Conservation (phyloP, 2,888 invertebrate genomes). For the Plagiodera versicolora region DNA sequence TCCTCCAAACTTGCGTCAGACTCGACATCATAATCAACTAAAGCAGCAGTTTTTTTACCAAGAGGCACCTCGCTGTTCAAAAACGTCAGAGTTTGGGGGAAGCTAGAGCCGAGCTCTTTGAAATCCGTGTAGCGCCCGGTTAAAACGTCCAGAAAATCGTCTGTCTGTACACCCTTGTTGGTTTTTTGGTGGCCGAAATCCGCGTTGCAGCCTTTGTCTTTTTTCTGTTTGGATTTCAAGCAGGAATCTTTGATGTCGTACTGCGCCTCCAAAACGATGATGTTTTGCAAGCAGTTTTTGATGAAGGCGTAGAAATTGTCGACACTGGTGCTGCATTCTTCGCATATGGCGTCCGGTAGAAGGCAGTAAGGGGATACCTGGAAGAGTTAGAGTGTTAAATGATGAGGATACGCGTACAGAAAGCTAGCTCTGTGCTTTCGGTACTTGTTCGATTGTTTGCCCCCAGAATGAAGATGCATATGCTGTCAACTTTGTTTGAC, state of each 20-base stretch:
- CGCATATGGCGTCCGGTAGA: slow-evolving; percentile 52
- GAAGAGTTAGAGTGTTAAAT: slow-evolving; percentile 21
- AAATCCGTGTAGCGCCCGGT: slow-evolving; percentile 28
- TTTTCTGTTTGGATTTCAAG: slow-evolving; percentile 50
- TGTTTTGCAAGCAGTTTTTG: slow-evolving; percentile 51
- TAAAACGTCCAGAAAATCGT: slow-evolving; percentile 43
- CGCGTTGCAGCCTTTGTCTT: slow-evolving; percentile 55
- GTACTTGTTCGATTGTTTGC: no score
- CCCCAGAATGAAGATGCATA: no score
- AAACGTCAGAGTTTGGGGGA: slow-evolving; percentile 28
- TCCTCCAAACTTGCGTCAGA: slow-evolving; percentile 42
- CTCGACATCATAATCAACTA: slow-evolving; percentile 49
- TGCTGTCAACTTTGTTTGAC: neutral
- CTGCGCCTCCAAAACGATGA: slow-evolving; percentile 50
- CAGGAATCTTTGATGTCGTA: slow-evolving; percentile 51
- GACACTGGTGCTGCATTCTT: slow-evolving; percentile 47
- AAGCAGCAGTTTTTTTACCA: slow-evolving; percentile 17
- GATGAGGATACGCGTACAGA: neutral
- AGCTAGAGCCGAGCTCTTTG: slow-evolving; percentile 26
- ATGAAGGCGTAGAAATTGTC: slow-evolving; percentile 50
- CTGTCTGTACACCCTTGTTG: slow-evolving; percentile 48
- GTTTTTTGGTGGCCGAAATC: slow-evolving; percentile 48
- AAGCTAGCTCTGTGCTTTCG: neutral
- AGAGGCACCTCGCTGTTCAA: slow-evolving; percentile 16
- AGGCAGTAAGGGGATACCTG: slow-evolving; percentile 49